Conservation (phyloP, 2,888 invertebrate species). For the Agapostemon virescens region DNA sequence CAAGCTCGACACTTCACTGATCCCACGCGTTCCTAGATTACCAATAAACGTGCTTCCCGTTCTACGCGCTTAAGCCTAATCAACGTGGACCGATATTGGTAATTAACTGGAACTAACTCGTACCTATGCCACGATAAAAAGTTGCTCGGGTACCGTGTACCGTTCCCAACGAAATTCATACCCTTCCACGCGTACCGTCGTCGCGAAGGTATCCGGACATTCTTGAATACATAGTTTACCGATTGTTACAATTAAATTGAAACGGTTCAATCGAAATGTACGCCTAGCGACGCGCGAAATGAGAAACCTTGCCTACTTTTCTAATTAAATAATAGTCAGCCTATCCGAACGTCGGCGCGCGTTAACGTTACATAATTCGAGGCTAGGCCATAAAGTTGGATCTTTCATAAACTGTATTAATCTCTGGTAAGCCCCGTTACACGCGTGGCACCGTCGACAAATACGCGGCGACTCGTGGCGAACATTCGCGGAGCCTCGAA, state of each 20-base stretch:
- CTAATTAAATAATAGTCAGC: not conserved
- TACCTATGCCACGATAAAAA: not conserved
- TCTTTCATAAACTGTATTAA: not conserved
- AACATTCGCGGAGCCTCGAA: not conserved
- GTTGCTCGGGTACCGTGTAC: not conserved
- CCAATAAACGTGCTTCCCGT: constrained; percentile 9
- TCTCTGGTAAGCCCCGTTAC: not conserved
- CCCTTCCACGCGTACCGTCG: too few relatives aligned
- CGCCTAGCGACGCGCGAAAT: not conserved
- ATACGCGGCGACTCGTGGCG: not conserved
- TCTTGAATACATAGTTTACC: too few relatives aligned
- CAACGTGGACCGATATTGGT: not conserved
- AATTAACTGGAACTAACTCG: not conserved
- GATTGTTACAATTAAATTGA: too few relatives aligned
- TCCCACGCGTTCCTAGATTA: constrained; percentile 33
- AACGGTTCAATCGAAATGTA: not conserved
- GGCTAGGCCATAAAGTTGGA: not conserved
- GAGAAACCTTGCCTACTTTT: not conserved
- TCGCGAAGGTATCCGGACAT: too few relatives aligned
- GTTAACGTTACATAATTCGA: not conserved
- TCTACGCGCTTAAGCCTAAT: not conserved
- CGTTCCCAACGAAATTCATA: not conserved
- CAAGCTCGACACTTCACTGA: constrained; percentile 15
- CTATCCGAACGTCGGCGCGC: not conserved
- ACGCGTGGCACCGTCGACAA: not conserved